Percentiles rank a stretch among this genome's conserved stretches.
Evolutionary conservation across 2,113 vertebrate species (phyloP).

Genomic region (Irena cyanogastra): DNA sequence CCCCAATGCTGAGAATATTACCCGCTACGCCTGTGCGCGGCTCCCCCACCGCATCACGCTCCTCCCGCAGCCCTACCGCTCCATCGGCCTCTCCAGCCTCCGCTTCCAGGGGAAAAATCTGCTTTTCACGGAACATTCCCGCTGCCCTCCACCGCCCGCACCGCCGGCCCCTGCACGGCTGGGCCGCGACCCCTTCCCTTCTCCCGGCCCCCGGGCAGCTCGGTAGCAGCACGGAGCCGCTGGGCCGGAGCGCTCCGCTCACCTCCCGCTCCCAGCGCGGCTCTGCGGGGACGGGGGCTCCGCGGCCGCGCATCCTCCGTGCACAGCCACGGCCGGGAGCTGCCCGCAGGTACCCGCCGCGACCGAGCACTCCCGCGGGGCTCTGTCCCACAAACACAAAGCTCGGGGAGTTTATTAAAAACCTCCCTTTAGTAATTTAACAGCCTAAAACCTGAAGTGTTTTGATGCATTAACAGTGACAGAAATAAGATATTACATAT

Average conservation of each 20-base stretch:
- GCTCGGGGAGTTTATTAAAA: rapidly evolving
- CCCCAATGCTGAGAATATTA: rapidly evolving
- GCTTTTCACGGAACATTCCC: rapidly evolving
- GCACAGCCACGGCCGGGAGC: neutral
- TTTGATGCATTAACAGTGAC: rapidly evolving
- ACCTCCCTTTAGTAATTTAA: neutral
- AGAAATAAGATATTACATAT: rapidly evolving
- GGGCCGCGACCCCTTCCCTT: rapidly evolving
- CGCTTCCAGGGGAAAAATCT: rapidly evolving
- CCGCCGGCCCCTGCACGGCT: rapidly evolving
- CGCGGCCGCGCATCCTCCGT: neutral
- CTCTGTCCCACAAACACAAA: rapidly evolving
- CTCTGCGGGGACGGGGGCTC: neutral
- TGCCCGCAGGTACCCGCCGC: rapidly evolving
- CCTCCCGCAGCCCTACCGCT: neutral
- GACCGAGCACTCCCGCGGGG: rapidly evolving
- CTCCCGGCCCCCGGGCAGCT: neutral
- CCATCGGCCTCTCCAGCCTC: rapidly evolving
- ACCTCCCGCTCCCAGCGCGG: neutral
- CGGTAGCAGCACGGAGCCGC: too few species aligned
- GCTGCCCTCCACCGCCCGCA: neutral
- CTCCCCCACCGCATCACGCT: neutral
- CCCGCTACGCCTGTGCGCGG: neutral
- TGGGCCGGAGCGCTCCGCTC: neutral
- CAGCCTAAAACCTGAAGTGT: rapidly evolving